phyloP scores from a whole-genome alignment of 2,888 invertebrate genomes.

The Aleiodes alternator region DNA sequence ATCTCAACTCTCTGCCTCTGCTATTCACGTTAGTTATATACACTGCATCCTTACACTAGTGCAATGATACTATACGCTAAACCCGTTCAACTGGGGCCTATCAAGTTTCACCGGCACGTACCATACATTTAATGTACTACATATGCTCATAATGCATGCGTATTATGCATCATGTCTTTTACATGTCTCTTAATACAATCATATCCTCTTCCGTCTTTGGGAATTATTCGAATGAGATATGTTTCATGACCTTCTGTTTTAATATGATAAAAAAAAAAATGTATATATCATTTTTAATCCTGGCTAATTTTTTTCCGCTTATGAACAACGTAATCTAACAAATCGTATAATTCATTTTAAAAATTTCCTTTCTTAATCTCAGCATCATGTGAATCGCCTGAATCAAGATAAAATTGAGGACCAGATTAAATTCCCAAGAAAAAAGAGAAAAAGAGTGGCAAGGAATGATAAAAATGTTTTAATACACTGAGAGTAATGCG shows the following conservation, averaged over 20 bases:
- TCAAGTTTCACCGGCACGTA: slow-evolving; percentile 55
- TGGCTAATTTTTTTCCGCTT: background rate
- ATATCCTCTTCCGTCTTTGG: slow-evolving; percentile 27
- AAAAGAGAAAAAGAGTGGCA: no score
- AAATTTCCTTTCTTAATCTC: background rate
- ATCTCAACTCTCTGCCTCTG: slow-evolving; percentile 63
- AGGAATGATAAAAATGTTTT: no score
- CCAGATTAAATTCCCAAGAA: no score
- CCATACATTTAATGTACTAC: slow-evolving; percentile 37
- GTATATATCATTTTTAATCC: background rate
- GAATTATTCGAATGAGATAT: slow-evolving; percentile 25
- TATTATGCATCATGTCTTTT: slow-evolving; percentile 30
- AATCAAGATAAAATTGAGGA: no score
- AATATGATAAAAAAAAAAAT: background rate
- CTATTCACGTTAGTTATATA: slow-evolving; percentile 39
- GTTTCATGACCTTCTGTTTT: slow-evolving; percentile 7
- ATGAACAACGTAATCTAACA: background rate
- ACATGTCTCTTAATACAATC: slow-evolving; percentile 29
- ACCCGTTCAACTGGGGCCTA: slow-evolving; percentile 25
- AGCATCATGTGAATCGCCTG: no score
- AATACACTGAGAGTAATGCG: no score
- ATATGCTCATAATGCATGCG: slow-evolving; percentile 14
- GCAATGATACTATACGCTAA: slow-evolving; percentile 36
- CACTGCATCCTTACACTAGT: slow-evolving; percentile 23
- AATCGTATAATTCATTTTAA: slow-evolving; percentile 14